Evolutionary conservation across 2,888 invertebrate genomes (phyloP), one percentile per base, ranked within the genome.

Genomic region (Lomographa bimaculata): DNA sequence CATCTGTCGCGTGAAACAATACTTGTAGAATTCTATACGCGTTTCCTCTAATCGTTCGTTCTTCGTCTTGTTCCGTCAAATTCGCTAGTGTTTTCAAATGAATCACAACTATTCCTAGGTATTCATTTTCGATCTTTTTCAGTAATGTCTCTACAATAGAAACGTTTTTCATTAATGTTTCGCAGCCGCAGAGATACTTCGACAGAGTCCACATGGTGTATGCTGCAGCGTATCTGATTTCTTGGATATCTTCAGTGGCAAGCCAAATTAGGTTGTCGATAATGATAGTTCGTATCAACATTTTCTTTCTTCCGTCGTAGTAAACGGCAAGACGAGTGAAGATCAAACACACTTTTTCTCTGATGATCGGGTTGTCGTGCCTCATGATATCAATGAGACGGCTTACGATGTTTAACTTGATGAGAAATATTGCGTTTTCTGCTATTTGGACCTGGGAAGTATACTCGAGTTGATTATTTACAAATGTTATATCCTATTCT

Each of bases 401-500:
- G 44, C 79, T 79, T 0, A 79, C 76, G 0, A 86, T 53, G 36
- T 84, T 69, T 1, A 75, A 51, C 1, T 79, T 56, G 21, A 87
- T 71, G 1, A 89, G 66, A 41, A 75, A 81, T 41, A 77, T 57
- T 0, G 86, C 80, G 46, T 60, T 72, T 54, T 87, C 85, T 33
- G 86, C 64, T 60, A 80, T 79, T 64, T 79, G 77, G 4, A 86
- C 76, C 89, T 87, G 66, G 2, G n/a, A n/a, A n/a, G n/a, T n/a
- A n/a, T n/a, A n/a, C n/a, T n/a, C n/a, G n/a, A n/a, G n/a, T n/a
- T n/a, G n/a, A n/a, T n/a, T n/a, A n/a, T n/a, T n/a, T n/a, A n/a
- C n/a, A n/a, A n/a, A n/a, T n/a, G n/a, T n/a, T n/a, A n/a, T n/a
- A n/a, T n/a, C n/a, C n/a, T n/a, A n/a, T n/a, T n/a, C n/a, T n/a